Conservation (phyloP, 2,113 vertebrate species). For the Paradoxurus hermaphroditus region DNA sequence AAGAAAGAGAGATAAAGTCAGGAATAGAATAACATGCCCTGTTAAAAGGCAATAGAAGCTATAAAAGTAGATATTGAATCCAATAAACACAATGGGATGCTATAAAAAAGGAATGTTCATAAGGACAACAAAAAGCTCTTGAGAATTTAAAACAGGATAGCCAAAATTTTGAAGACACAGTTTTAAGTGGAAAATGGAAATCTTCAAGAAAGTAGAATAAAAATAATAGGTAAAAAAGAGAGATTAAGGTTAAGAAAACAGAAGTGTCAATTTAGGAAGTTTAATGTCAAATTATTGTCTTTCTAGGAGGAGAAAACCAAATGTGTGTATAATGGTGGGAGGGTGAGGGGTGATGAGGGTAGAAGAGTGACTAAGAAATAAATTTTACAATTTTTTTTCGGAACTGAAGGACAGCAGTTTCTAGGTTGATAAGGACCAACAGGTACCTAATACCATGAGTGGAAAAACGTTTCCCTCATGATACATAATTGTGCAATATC, state of each 20-base stretch:
- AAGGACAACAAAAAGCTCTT: background rate
- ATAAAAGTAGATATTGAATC: background rate
- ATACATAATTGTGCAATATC: background rate
- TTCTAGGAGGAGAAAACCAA: background rate
- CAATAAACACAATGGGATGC: background rate
- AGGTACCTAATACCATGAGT: background rate
- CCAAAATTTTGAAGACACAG: background rate
- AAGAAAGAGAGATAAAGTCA: background rate
- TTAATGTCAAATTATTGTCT: background rate
- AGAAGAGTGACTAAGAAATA: background rate
- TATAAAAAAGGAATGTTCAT: background rate
- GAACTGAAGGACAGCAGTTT: background rate
- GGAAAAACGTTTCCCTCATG: background rate
- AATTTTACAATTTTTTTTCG: background rate
- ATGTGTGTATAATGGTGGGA: background rate
- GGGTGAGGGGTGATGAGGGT: fast-evolving
- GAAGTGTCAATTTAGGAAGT: background rate
- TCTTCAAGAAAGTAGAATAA: background rate
- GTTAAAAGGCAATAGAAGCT: background rate
- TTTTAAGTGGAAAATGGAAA: background rate
- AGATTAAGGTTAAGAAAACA: background rate
- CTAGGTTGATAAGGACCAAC: background rate
- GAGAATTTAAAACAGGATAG: background rate
- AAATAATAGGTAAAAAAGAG: background rate
- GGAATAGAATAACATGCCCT: background rate